Conservation (phyloP, 2,888 invertebrate species). For the Phalera bucephala region DNA sequence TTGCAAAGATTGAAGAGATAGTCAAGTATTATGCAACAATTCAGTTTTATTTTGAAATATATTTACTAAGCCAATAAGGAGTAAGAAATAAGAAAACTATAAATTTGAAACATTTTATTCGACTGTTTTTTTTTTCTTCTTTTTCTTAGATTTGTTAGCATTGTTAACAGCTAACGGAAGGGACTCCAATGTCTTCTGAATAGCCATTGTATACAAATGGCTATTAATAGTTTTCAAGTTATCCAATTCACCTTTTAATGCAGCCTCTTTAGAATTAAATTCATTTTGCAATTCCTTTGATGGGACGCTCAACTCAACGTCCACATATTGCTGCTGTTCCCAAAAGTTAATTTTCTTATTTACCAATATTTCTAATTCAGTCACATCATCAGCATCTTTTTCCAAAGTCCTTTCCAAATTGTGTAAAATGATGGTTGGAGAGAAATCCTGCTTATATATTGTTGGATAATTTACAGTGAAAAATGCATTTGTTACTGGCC, state of each 20-base stretch:
- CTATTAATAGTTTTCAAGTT: slow-evolving; percentile 82
- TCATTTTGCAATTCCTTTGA: slow-evolving; percentile 47
- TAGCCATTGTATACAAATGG: slow-evolving; percentile 81
- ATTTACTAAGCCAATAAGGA: too few relatives aligned
- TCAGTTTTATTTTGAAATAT: too few relatives aligned
- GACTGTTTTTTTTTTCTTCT: slow-evolving; percentile 28
- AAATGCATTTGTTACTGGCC: slow-evolving; percentile 88
- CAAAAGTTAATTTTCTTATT: slow-evolving; percentile 70
- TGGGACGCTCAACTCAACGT: slow-evolving; percentile 25
- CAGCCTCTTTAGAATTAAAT: slow-evolving; percentile 49
- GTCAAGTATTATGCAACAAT: too few relatives aligned
- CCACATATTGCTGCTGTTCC: slow-evolving; percentile 40
- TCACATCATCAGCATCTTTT: slow-evolving; percentile 65
- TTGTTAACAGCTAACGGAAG: slow-evolving; percentile 26
- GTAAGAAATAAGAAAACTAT: background rate
- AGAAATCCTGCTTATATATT: slow-evolving; percentile 83
- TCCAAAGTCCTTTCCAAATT: slow-evolving; percentile 86
- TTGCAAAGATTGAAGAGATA: too few relatives aligned
- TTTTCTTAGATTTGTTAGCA: slow-evolving; percentile 48
- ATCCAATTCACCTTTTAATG: slow-evolving; percentile 74
- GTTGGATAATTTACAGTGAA: slow-evolving; percentile 84
- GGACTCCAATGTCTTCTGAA: slow-evolving; percentile 66
- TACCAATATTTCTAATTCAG: slow-evolving; percentile 68
- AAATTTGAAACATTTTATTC: background rate
- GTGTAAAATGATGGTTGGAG: slow-evolving; percentile 81